These are phyloP conservation scores for Syncerus caffer DNA, from an alignment of 2,797 vertebrate species.

Conservation along the genomic window DNA sequence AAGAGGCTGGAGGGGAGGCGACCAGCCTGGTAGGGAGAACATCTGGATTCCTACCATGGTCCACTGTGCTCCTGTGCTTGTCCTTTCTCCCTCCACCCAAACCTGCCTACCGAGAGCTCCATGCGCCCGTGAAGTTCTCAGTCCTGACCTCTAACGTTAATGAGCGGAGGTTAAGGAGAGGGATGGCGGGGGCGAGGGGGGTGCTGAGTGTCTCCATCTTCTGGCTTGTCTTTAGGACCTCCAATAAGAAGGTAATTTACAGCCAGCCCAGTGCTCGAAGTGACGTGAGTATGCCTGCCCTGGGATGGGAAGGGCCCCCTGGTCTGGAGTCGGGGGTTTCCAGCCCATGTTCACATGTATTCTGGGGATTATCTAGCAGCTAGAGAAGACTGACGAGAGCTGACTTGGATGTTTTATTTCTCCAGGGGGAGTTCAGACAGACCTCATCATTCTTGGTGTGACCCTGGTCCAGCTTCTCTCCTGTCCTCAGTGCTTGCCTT, in stretches of 20 bases:
- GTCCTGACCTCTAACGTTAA: neutral
- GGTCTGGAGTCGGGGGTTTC: neutral
- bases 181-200: neutral
- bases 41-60: neutral
- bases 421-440: slow-evolving; percentile 93
- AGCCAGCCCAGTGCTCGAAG: slow-evolving; percentile 86
- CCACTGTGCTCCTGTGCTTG: neutral
- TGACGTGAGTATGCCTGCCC: slow-evolving; percentile 84
- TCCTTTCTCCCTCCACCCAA: neutral
- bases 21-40: neutral
- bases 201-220: neutral
- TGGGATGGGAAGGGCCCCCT: neutral
- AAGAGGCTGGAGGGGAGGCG: neutral
- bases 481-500: neutral
- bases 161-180: neutral
- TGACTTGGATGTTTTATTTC: slow-evolving; percentile 48
- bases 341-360: too few relatives aligned
- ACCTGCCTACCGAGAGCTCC: neutral
- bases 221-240: slow-evolving; percentile 38
- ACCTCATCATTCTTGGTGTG: slow-evolving; percentile 96
- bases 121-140: neutral
- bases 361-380: neutral
- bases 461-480: slow-evolving; percentile 6
- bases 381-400: neutral
- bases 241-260: slow-evolving; percentile 84